Conservation (phyloP, 1,140 invertebrate genomes). For the Theocolax elegans region DNA sequence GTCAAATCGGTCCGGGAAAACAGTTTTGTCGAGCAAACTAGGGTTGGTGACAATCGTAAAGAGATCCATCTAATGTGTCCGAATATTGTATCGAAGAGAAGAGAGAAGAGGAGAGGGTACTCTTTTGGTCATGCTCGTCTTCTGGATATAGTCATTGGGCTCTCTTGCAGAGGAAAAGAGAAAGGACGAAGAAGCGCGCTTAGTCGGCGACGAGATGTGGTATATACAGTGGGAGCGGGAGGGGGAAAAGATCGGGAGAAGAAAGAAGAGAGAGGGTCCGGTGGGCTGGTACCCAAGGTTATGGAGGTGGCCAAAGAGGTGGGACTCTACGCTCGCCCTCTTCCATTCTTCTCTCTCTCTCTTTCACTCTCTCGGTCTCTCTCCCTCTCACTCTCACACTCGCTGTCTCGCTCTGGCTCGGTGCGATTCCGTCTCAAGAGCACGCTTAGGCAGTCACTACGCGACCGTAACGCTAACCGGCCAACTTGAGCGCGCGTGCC, state of each 20-base stretch:
- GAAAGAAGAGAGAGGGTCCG: conserved; percentile 58
- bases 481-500: conserved; percentile 21
- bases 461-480: conserved; percentile 63
- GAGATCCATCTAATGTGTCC: neutral
- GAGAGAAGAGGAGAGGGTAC: conserved; percentile 18
- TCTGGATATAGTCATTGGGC: no score
- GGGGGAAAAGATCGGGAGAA: conserved; percentile 40
- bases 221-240: conserved; percentile 37
- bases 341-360: conserved; percentile 57
- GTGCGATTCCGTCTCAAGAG: conserved; percentile 49
- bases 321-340: conserved; percentile 56
- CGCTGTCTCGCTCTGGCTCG: neutral
- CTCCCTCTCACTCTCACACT: conserved; percentile 43
- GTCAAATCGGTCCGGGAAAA: conserved; percentile 1
- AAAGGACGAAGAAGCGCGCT: conserved; percentile 21
- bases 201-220: conserved; percentile 32
- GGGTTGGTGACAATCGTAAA: conserved; percentile 47
- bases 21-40: conserved; percentile 47
- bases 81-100: conserved; percentile 33
- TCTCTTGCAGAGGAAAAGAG: neutral
- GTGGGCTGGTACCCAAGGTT: conserved; percentile 66
- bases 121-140: no score
- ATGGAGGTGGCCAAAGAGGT: conserved; percentile 66
- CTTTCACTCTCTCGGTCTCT: conserved; percentile 5
- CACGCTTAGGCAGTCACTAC: conserved; percentile 64